Percentiles rank a stretch among this genome's conserved stretches.
Evolutionary conservation across 2,797 vertebrate species (phyloP).

Genomic region (Oreochromis grahami): DNA sequence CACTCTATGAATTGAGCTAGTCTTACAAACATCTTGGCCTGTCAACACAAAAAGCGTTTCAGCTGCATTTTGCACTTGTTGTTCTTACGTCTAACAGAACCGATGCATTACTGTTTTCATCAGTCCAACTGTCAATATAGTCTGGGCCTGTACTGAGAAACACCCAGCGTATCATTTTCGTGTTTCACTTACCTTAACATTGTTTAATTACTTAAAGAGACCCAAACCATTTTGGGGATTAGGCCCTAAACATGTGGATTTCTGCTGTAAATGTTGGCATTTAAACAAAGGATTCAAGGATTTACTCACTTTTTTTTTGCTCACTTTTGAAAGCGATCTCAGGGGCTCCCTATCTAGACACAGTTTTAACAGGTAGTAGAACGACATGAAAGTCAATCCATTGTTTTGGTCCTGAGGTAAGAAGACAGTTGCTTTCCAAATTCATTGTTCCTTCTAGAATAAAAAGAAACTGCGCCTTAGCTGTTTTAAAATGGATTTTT

Average conservation of each 20-base stretch:
- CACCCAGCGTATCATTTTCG: neutral
- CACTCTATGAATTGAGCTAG: neutral
- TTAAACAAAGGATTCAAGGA: neutral
- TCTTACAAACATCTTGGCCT: neutral
- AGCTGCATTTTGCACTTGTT: neutral
- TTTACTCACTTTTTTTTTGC: fast-evolving
- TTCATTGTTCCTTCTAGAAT: fast-evolving
- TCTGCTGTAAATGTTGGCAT: neutral
- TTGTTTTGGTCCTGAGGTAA: fast-evolving
- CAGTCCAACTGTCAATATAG: neutral
- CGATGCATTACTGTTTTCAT: neutral
- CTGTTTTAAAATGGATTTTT: fast-evolving
- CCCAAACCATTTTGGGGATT: neutral
- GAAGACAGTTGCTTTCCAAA: neutral
- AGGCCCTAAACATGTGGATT: neutral
- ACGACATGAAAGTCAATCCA: fast-evolving
- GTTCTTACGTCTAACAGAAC: neutral
- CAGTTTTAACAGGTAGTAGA: neutral
- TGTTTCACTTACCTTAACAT: neutral
- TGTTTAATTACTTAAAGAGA: neutral
- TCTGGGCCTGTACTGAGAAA: fast-evolving
- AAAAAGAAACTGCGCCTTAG: fast-evolving
- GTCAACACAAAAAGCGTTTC: neutral
- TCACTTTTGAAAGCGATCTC: neutral
- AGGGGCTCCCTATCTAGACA: neutral